Conservation (phyloP, 2,797 vertebrate genomes). For the Hyperoplus lanceolatus region DNA sequence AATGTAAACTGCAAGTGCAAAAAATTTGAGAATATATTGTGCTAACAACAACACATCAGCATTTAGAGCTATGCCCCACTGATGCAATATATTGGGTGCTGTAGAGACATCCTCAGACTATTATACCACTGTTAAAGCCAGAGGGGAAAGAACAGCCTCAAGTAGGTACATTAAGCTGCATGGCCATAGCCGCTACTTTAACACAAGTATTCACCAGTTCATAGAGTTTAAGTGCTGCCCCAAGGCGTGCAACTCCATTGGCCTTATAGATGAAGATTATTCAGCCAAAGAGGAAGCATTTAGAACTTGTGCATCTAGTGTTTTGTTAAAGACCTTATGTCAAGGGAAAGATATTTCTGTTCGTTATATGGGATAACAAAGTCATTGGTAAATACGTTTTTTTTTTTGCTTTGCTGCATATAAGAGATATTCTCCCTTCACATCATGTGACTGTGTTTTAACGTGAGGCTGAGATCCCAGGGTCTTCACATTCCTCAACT, state of each 20-base stretch:
- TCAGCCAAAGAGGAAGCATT: constrained; percentile 62
- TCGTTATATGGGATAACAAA: constrained; percentile 34
- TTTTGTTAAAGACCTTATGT: constrained; percentile 57
- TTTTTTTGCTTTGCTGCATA: constrained; percentile 29
- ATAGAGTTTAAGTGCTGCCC: constrained; percentile 78
- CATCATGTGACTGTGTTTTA: constrained; percentile 52
- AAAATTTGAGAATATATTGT: constrained; percentile 49
- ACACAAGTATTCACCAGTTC: constrained; percentile 69
- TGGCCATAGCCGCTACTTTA: constrained; percentile 56
- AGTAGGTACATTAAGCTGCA: constrained; percentile 70
- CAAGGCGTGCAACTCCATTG: constrained; percentile 64
- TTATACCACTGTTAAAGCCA: constrained; percentile 63
- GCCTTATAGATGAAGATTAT: constrained; percentile 71
- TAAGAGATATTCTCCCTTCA: constrained; percentile 50
- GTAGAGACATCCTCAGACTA: constrained; percentile 46
- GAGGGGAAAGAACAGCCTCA: constrained; percentile 42
- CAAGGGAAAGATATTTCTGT: constrained; percentile 29
- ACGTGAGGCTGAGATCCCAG: constrained; percentile 59
- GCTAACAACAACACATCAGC: constrained; percentile 53
- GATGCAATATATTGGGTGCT: constrained; percentile 61
- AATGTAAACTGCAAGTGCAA: constrained; percentile 19
- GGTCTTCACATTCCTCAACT: constrained; percentile 63
- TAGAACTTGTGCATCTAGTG: constrained; percentile 51
- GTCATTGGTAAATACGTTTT: constrained; percentile 33
- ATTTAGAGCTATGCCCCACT: constrained; percentile 51